Evolutionary conservation across 64 coral and sea anemone species (phyloP), one percentile per base, ranked within the genome.

Genomic region (Actinia tenebrosa): DNA sequence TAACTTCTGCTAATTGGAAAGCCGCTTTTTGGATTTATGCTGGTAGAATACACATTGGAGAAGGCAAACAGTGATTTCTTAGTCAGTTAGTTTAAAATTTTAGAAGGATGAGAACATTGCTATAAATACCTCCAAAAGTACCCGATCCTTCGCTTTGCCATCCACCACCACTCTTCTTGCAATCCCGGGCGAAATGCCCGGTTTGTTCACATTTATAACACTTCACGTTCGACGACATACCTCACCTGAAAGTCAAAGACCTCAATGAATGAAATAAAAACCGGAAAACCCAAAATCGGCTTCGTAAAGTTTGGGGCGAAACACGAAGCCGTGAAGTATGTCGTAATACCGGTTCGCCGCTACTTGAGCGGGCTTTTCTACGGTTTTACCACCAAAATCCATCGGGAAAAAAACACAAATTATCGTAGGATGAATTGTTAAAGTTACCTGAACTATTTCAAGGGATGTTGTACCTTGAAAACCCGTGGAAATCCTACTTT

Each of bases 121-220:
- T 8, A 80, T 63, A 80, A 88, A 53, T 59, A 91, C 89, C 89
- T 91, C 89, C 89, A 91, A 91, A 91, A 69, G 50, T 79, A 45
- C 79, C 79, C 19, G 79, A 81, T 46, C 79, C 79, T 50, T 17
- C 50, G 50, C 44, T 50, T 50, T 17, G 44, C 44, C 17, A 46
- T 19, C 89, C 89, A 63, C 82, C 66, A 59, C 64, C 18, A 59
- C n/a, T 45, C 19, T 6, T 46, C 43, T 60, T 45, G 64, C 89
- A 91, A 25, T 91, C 89, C 22, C 78, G 84, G 5, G 89, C 89
- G 78, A 78, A 91, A 86, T 91, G 89, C 63, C 89, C 89, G 0
- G n/a, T 7, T 78, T 86, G 84, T 0, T 84, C 83, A 64, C 89
- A 91, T 25, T 64, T 91, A 42, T 91, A 91, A 60, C 89, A 91